Conservation (phyloP, 2,888 invertebrate genomes). For the Polia nebulosa region DNA sequence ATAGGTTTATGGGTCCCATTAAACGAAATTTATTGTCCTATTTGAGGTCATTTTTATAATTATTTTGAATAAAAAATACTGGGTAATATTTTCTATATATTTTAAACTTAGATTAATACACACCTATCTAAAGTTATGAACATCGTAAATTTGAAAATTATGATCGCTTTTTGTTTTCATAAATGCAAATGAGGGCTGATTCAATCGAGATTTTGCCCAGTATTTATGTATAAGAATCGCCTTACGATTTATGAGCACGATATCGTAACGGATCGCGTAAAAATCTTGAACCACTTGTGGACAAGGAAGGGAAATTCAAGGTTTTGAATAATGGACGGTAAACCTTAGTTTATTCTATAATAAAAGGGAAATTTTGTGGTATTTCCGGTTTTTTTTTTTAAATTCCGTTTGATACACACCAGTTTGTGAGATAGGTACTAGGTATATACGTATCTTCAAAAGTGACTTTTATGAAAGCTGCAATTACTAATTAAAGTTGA, state of each 20-base stretch:
- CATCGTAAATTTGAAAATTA: constrained; percentile 45
- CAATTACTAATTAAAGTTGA: background rate
- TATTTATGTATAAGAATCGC: constrained; percentile 10
- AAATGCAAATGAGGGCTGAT: constrained; percentile 29
- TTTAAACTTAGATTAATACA: constrained; percentile 1
- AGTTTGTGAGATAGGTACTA: background rate
- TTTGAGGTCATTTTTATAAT: constrained; percentile 21
- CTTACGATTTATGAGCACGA: constrained; percentile 16
- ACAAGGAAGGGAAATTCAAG: background rate
- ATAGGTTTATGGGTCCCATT: constrained; percentile 55
- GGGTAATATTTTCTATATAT: background rate
- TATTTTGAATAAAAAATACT: constrained; percentile 7
- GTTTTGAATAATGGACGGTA: background rate
- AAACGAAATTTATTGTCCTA: constrained; percentile 52
- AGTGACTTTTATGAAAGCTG: background rate
- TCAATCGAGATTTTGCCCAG: constrained; percentile 14
- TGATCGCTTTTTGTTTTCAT: constrained; percentile 42
- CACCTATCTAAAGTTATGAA: constrained; percentile 27
- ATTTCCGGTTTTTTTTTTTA: background rate
- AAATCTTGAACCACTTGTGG: constrained; percentile 14
- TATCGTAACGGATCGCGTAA: constrained; percentile 29
- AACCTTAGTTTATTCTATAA: background rate
- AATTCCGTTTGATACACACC: too few species aligned
- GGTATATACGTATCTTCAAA: too few species aligned
- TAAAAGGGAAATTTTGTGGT: background rate